Evolutionary conservation across 2,797 vertebrate genomes (phyloP), one percentile per base, ranked within the genome.

Genomic region (Clangula hyemalis): DNA sequence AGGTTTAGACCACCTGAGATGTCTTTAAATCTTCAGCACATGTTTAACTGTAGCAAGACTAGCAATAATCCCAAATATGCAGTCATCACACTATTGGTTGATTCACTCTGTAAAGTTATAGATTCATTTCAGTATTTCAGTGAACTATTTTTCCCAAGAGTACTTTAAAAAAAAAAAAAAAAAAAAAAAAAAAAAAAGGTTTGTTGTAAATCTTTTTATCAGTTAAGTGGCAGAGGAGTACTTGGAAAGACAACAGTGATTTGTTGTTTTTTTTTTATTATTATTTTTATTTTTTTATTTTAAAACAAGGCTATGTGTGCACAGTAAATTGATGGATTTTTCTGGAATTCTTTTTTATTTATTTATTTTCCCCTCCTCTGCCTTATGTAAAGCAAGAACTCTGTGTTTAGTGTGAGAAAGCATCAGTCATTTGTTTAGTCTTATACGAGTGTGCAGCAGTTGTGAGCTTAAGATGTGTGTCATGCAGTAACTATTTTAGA

Each of bases 1-100:
- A 94, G 25, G 66, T 96, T 92, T 57, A 93, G 92, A 95, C 74
- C 89, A 94, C 91, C 90, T 95, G 89, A 94, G 36, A 92, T 69
- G 47, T 70, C 64, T 96, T 95, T 89, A 96, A 96, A 94, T 95
- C 60, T 74, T 92, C 90, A 89, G 87, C 58, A 89, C 41, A 60
- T 77, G 41, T 89, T 94, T 85, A 94, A 91, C 34, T 87, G 58
- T 53, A 83, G 38, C 30, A 90, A 93, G 70, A 86, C 53, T 41
- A 90, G 51, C 30, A 90, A 58, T 82, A 95, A 88, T 76, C 58
- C 27, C 57, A 95, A 95, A 77, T 82, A 92, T 25, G 47, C 58
- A 71, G 61, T 84, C 88, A 96, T 85, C 75, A 82, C 57, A 58
- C 32, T 74, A 53, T 87, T 87, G 81, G 66, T 22, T 94, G 64